Evolutionary conservation across 1,140 invertebrate genomes (phyloP).

Genomic region (Zaprionus capensis): DNA sequence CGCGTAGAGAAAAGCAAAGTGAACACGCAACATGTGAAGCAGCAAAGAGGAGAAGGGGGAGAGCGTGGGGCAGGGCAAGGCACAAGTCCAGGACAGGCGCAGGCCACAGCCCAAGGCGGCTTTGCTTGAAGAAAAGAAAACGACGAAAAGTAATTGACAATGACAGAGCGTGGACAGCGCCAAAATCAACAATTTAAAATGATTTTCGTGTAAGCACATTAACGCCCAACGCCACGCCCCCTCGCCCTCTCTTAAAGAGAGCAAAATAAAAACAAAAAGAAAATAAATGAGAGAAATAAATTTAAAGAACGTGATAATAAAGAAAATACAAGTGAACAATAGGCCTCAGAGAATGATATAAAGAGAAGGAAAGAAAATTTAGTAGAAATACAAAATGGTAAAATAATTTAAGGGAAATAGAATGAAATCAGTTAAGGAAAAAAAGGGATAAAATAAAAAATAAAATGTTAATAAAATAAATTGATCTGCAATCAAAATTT

Average conservation of each 20-base stretch:
- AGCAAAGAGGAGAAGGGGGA: slow-evolving; percentile 36
- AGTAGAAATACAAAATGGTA: background rate
- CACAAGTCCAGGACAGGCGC: slow-evolving; percentile 4
- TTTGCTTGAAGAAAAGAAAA: slow-evolving; percentile 29
- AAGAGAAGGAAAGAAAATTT: background rate
- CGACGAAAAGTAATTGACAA: slow-evolving; percentile 65
- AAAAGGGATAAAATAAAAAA: background rate
- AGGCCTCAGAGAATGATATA: background rate
- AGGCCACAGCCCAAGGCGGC: slow-evolving; percentile 56
- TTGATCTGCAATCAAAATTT: background rate
- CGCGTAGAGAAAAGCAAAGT: slow-evolving; percentile 14
- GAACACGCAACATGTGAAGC: slow-evolving; percentile 53
- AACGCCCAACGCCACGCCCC: slow-evolving; percentile 29
- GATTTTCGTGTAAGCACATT: slow-evolving; percentile 73
- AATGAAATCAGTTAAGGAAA: background rate
- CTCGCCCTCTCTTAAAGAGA: slow-evolving; percentile 19
- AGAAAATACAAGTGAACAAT: background rate
- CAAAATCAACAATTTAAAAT: slow-evolving; percentile 77
- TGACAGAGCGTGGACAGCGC: slow-evolving; percentile 67
- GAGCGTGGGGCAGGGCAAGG: too few species aligned
- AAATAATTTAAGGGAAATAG: too few species aligned
- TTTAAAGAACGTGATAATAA: background rate
- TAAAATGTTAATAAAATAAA: background rate
- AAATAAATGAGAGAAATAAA: slow-evolving; percentile 1
- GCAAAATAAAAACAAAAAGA: slow-evolving; percentile 7